Conservation (phyloP, 2,888 invertebrate genomes). For the Rotaria macrura region DNA sequence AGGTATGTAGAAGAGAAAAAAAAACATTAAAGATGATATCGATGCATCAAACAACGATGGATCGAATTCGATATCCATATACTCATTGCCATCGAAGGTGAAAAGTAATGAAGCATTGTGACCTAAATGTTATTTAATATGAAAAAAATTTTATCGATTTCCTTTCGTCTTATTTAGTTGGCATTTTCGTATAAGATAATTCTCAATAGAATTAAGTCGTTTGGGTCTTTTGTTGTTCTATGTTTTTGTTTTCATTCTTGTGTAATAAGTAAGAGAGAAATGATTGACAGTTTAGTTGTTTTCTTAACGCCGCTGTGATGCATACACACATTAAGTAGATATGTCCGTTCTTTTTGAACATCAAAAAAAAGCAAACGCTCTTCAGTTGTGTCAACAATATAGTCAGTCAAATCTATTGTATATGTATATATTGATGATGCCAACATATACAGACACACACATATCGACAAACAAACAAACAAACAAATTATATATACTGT, state of each 20-base stretch:
- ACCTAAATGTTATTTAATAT: not conserved
- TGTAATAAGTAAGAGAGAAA: not conserved
- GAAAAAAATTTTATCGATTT: no score
- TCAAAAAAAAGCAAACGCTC: constrained; percentile 6
- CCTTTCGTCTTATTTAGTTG: no score
- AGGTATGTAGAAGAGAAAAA: not conserved
- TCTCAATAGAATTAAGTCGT: not conserved
- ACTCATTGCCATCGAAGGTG: not conserved
- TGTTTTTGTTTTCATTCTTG: not conserved
- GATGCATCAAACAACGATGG: not conserved
- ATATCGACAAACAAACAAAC: constrained; percentile 8
- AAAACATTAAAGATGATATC: not conserved
- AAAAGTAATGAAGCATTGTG: not conserved
- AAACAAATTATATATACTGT: not conserved
- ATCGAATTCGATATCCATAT: not conserved
- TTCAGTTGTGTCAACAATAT: constrained; percentile 5
- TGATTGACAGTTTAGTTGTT: constrained; percentile 15
- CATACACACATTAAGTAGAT: not conserved
- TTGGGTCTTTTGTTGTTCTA: not conserved
- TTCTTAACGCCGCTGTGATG: not conserved
- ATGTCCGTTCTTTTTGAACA: not conserved
- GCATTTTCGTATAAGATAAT: not conserved
- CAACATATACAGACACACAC: constrained; percentile 8
- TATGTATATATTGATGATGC: not conserved
- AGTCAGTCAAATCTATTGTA: constrained; percentile 6